These are phyloP conservation scores for Oscheius sp. DNA, from an alignment of 2,888 invertebrate genomes.

Conservation along the genomic window DNA sequence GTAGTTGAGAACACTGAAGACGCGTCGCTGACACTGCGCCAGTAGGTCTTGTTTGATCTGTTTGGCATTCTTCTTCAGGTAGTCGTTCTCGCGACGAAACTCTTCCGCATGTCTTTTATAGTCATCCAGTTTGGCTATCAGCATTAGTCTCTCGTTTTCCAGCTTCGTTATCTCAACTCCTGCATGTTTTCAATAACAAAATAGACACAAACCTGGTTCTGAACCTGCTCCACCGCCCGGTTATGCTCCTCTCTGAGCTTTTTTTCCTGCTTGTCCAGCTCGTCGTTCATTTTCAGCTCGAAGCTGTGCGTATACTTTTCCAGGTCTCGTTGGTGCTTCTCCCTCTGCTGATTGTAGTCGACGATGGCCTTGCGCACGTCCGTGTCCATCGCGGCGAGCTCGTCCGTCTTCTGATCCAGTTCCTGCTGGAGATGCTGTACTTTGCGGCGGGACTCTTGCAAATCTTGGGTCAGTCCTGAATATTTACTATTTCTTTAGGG, in stretches of 20 bases:
- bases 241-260: conserved; percentile 5
- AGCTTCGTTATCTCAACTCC: not conserved
- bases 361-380: conserved; percentile 8
- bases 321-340: conserved; percentile 5
- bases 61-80: conserved; percentile 21
- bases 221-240: conserved; percentile 3
- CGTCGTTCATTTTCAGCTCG: not conserved
- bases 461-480: conserved; percentile 5
- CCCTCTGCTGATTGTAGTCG: not conserved
- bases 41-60: conserved; percentile 26
- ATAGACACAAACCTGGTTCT: not conserved
- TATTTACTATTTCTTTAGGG: not conserved
- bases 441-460: conserved; percentile 2
- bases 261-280: not conserved
- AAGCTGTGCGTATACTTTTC: conserved; percentile 8
- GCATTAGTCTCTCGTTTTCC: conserved; percentile 22
- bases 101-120: conserved; percentile 2
- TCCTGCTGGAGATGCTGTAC: not conserved
- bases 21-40: conserved; percentile 17
- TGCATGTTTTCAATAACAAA: not conserved
- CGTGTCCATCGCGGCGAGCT: conserved; percentile 8
- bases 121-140: conserved; percentile 8
- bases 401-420: conserved; percentile 22
- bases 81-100: conserved; percentile 18
- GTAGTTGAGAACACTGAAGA: conserved; percentile 25